Evolutionary conservation across 2,888 invertebrate genomes (phyloP).

Genomic region (Spicauda simplicius): DNA sequence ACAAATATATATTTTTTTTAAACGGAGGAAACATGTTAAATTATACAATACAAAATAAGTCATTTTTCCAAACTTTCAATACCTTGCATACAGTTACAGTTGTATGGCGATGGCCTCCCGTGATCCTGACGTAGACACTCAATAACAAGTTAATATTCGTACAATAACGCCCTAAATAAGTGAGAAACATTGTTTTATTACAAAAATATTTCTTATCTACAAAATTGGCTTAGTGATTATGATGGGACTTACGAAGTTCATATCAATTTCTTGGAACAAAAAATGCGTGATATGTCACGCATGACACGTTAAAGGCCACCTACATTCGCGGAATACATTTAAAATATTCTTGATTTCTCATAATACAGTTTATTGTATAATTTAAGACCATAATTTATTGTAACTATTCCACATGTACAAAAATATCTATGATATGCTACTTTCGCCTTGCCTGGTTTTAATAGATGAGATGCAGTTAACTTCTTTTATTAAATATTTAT

Average conservation of each 20-base stretch:
- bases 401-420: conserved; percentile 46
- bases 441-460: conserved; percentile 42
- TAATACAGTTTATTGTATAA: conserved; percentile 37
- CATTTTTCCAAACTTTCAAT: background rate
- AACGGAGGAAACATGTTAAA: conserved; percentile 16
- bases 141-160: background rate
- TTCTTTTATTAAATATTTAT: conserved; percentile 6
- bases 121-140: background rate
- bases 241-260: background rate
- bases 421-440: conserved; percentile 52
- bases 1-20: conserved; percentile 64
- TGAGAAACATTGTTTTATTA: conserved; percentile 24
- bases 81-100: background rate
- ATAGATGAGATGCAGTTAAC: conserved; percentile 36
- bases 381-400: conserved; percentile 48
- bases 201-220: conserved; percentile 29
- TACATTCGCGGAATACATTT: conserved; percentile 26
- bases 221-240: conserved; percentile 26
- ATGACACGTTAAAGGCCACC: conserved; percentile 19
- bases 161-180: conserved; percentile 3
- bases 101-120: background rate
- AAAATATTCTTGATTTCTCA: conserved; percentile 26
- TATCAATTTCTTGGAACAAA: background rate
- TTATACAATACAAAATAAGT: conserved; percentile 17
- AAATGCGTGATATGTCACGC: conserved; percentile 1